Evolutionary conservation across 92 coral and sea anemone genomes (phyloP).

Genomic region (Umimayanthus chanpuru): DNA sequence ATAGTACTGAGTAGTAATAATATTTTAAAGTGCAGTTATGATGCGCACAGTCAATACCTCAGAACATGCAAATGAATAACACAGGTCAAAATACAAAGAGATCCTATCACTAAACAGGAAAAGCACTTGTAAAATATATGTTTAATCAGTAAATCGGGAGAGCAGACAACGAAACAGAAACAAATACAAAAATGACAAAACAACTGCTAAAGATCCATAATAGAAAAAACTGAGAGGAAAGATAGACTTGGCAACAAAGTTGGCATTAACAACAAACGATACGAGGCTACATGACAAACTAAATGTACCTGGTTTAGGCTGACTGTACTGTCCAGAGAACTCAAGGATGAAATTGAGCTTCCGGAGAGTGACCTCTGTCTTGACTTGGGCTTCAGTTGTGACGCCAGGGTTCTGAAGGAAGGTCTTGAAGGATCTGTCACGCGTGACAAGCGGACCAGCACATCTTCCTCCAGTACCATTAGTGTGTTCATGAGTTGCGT

Average conservation of each 20-base stretch:
- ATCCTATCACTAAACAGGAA: too few species aligned
- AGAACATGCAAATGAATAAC: too few species aligned
- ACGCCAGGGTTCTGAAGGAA: slow-evolving; percentile 86
- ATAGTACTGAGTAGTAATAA: too few species aligned
- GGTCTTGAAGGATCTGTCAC: slow-evolving; percentile 97
- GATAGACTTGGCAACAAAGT: not conserved
- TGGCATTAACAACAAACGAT: not conserved
- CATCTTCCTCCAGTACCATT: slow-evolving; percentile 78
- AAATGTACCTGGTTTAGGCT: slow-evolving; percentile 70
- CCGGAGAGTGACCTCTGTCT: slow-evolving; percentile 74
- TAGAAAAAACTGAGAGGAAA: too few species aligned
- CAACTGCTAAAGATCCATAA: too few species aligned
- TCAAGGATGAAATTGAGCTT: slow-evolving; percentile 80
- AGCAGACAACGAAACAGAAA: too few species aligned
- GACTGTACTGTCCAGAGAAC: slow-evolving; percentile 75
- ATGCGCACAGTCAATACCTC: too few species aligned
- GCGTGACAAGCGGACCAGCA: slow-evolving; percentile 83
- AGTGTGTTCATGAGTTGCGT: slow-evolving; percentile 70
- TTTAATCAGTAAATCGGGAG: too few species aligned
- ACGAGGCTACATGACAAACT: not conserved
- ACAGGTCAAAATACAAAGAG: too few species aligned
- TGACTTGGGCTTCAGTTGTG: slow-evolving; percentile 56
- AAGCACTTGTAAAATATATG: too few species aligned
- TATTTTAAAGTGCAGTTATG: too few species aligned
- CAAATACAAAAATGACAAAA: too few species aligned